Evolutionary conservation across 2,113 vertebrate genomes (phyloP), one percentile per base, ranked within the genome.

Genomic region (Aegotheles bennettii): DNA sequence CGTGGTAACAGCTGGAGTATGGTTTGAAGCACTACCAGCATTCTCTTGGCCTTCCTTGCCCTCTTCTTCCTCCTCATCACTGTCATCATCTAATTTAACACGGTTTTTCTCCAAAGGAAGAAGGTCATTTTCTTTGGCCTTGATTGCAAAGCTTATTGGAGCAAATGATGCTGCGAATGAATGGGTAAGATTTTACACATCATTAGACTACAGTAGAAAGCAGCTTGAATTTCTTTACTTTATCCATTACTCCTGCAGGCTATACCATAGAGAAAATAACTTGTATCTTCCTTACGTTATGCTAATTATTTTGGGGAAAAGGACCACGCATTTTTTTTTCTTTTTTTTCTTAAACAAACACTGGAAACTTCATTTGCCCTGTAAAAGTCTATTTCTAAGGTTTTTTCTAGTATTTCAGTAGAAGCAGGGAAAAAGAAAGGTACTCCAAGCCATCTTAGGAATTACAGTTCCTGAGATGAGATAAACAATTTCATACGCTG

Each of bases 121-220:
- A 74, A 99, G 96, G 96, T 99, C 99, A 0, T 99, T 99, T 96
- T 99, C 99, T 96, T 99, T 99, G 83, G 99, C 98, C 92, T 98
- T 99, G 96, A 99, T 99, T 33, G 99, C 99, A 96, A 99, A 99
- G 94, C 99, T 99, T 97, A 99, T 99, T 28, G 99, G 99, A 28
- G 99, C 99, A 97, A 99, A 99, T 6, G 99, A 98, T 50, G 98
- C 99, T 99, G 96, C 67, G 80, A 84, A 94, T 90, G 87, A 95
- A 96, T 10, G 16, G 43, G 67, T 47, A 31, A 95, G 67, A 93
- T 85, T 82, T 60, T 80, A 95, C 20, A 61, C 29, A 48, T 40
- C 63, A 53, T 80, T 87, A 89, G 75, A 68, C 36, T 40, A 59
- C 59, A 59, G 42, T 0, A 71, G 63, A 93, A 90, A 75, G 33